These are phyloP conservation scores for Sakesphorus luctuosus DNA, from an alignment of 2,113 vertebrate genomes.

Conservation along the genomic window DNA sequence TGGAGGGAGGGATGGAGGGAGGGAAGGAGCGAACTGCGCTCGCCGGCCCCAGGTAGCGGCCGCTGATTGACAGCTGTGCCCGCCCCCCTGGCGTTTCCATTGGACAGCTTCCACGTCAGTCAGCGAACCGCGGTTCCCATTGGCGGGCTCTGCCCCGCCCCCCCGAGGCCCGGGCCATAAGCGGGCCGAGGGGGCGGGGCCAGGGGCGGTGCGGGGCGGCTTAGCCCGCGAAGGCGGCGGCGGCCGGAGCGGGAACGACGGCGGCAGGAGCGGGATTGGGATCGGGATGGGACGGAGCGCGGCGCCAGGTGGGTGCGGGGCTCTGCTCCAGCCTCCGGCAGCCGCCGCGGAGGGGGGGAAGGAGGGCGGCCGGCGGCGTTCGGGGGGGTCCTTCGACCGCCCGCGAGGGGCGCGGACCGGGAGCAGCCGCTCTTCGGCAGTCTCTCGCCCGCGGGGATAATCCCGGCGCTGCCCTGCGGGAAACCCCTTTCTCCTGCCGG, in stretches of 20 bases:
- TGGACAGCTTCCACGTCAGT: constrained; percentile 6
- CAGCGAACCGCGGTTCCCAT: background rate
- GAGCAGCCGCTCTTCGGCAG: background rate
- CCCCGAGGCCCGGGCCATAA: background rate
- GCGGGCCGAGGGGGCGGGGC: background rate
- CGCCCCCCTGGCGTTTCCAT: background rate
- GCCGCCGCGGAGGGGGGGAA: no score
- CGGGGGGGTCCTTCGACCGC: background rate
- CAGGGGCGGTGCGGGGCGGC: background rate
- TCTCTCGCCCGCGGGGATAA: constrained; percentile 66
- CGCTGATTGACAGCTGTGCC: background rate
- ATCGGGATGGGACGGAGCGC: background rate
- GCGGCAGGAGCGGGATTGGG: background rate
- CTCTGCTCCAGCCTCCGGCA: background rate
- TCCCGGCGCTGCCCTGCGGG: background rate
- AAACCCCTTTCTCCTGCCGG: background rate
- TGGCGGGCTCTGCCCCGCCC: background rate
- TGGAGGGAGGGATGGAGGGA: background rate
- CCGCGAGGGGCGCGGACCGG: background rate
- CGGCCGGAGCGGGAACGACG: background rate
- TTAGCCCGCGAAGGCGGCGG: constrained; percentile 30
- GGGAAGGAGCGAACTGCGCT: background rate
- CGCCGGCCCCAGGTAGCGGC: background rate
- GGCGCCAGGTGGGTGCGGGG: background rate
- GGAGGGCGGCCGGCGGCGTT: no score